Evolutionary conservation across 1,140 invertebrate species (phyloP), one percentile per base, ranked within the genome.

Genomic region (Arion vulgaris): DNA sequence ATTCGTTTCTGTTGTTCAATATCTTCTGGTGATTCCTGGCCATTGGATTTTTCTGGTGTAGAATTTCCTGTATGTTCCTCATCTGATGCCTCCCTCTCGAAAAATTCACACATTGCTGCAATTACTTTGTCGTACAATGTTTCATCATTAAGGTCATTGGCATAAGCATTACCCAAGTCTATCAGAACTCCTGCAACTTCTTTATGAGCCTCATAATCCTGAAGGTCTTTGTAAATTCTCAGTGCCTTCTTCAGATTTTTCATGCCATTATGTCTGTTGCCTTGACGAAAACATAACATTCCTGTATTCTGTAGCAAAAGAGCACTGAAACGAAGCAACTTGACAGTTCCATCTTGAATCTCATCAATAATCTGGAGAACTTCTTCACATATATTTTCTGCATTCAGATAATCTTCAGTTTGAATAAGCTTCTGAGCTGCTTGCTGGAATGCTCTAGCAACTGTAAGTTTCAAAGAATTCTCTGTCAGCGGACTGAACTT

Each of bases 141-240:
- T 74, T 91, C 90, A 39, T 89, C 89, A 83, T 88, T 85, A 45
- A 87, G 86, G 45, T 87, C 86, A 23, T 89, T 86, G 68, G 89
- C 86, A 69, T 91, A 90, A 0, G 88, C 90, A 85, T 91, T 91
- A n/a, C 90, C 90, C 36, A 91, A 84, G 79, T 91, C 90, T 39
- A 91, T 85, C 34, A 90, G 85, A 39, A 88, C 87, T 23, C 88
- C 80, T 17, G 90, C 88, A 45, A 91, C 88, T 82, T 90, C 88
- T 75, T 85, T 84, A 83, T 90, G 87, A 11, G 88, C 85, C n/a
- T 88, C 87, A 62, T 86, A 86, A 66, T 91, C 89, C 84, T 90
- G 88, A 19, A 91, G 83, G 53, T 90, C 88, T 28, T 85, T 84
- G 82, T 89, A 90, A 32, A 89, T 88, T 41, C 87, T 81, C 38